Conservation (phyloP, 30 jellyfish, hydroid and myxozoan species). For the Morbakka virulenta region DNA sequence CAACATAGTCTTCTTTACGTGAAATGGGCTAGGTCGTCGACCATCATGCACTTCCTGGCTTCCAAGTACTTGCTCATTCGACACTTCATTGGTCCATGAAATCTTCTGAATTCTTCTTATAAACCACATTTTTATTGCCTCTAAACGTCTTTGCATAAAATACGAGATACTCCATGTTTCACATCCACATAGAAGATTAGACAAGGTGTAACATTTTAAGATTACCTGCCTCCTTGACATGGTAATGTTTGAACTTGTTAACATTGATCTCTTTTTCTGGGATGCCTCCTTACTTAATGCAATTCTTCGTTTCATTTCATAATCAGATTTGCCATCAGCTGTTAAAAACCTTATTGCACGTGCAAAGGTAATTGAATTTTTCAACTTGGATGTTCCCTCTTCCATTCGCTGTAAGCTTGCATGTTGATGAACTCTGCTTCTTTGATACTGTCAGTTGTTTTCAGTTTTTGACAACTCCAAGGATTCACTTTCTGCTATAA, state of each 20-base stretch:
- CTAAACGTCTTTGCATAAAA: conserved; percentile 34
- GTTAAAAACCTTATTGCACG: conserved; percentile 32
- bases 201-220: background rate
- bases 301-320: conserved; percentile 38
- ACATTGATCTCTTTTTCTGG: conserved; percentile 24
- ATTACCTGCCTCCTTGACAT: conserved; percentile 4
- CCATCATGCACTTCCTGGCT: too few species aligned
- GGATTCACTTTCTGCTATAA: background rate
- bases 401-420: conserved; percentile 38
- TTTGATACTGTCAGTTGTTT: conserved; percentile 17
- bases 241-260: too few species aligned
- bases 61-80: conserved; percentile 56
- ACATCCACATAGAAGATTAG: conserved; percentile 24
- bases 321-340: conserved; percentile 49
- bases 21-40: too few species aligned
- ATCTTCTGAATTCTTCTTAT: conserved; percentile 41
- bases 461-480: conserved; percentile 4
- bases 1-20: too few species aligned
- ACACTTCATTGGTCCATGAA: conserved; percentile 31
- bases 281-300: conserved; percentile 32
- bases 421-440: conserved; percentile 11
- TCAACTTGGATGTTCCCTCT: conserved; percentile 5
- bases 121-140: too few species aligned
- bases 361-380: conserved; percentile 30
- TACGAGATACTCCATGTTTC: conserved; percentile 41